Percentiles rank a stretch among this genome's conserved stretches.
Conservation (phyloP, 2,113 vertebrate species). For the Myiozetetes cayanensis region DNA sequence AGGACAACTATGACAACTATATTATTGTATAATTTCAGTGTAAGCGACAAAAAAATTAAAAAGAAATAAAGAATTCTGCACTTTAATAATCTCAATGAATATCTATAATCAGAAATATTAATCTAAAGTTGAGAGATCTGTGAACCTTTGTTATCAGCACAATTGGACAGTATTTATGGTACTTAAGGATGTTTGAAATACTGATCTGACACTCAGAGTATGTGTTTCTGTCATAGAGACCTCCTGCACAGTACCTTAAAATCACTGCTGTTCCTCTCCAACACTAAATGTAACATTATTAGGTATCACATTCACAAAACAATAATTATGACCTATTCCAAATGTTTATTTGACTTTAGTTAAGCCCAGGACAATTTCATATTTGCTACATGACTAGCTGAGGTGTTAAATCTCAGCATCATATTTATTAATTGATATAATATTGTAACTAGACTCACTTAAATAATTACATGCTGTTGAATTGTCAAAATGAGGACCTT, state of each 20-base stretch:
- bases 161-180: not conserved
- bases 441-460: not conserved
- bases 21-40: not conserved
- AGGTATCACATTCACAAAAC: not conserved
- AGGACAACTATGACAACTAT: not conserved
- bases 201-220: not conserved
- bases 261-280: not conserved
- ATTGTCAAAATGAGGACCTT: not conserved
- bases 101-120: not conserved
- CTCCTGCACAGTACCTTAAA: not conserved
- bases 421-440: rapidly evolving
- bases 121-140: not conserved
- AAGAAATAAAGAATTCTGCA: not conserved
- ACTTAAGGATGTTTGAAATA: not conserved
- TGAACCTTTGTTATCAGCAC: not conserved
- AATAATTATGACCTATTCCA: not conserved
- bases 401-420: not conserved
- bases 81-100: not conserved
- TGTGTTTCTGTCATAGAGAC: not conserved
- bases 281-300: not conserved
- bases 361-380: not conserved
- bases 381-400: not conserved
- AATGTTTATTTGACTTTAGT: not conserved
- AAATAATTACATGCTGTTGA: not conserved
- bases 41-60: not conserved